Evolutionary conservation across 1,140 invertebrate species (phyloP), one percentile per base, ranked within the genome.

Genomic region (Bombus soroeensis): DNA sequence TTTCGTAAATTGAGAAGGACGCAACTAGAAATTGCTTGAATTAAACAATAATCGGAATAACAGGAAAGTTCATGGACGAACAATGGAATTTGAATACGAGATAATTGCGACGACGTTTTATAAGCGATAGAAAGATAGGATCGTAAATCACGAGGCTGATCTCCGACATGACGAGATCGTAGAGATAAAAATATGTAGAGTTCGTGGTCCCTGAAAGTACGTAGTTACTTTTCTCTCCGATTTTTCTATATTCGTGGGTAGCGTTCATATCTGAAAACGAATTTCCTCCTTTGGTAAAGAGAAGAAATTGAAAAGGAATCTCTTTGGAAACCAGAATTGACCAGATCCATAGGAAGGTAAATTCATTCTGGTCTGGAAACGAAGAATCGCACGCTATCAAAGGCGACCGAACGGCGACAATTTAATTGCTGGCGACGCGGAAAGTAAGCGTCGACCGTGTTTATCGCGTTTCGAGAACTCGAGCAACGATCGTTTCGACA

Each of bases 91-190:
- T 13, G 10, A n/a, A n/a, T n/a, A 22, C 12, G 62, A 25, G 68
- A 79, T 37, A 79, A 79, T 68, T 47, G 32, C 32, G 10, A 3
- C 47, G 37, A 15, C n/a, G 28, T 43, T 75, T 74, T 37, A 53
- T 32, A 41, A 84, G 34, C 59, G 66, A 9, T 22, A 10, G 18
- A 25, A n/a, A 68, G n/a, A 37, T n/a, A 47, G 13, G 43, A 37
- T 73, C 83, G 39, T 88, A 86, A 88, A 89, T 89, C 83, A 86
- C 47, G 70, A 15, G 71, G 62, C 37, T 28, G 76, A 84, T 68
- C 57, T 76, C 32, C 75, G 47, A 70, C 80, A 47, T 32, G 59
- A 53, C 62, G n/a, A 85, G 73, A 88, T 81, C 43, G 77, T 32
- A 57, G 37, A 18, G 39, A 71, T 34, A 41, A 66, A 64, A 68